A percentile compares a stretch with the other conserved stretches of the same genome.
These are phyloP conservation scores for Chromobotia macracanthus DNA, from an alignment of 2,797 vertebrate species.

Conservation along the genomic window DNA sequence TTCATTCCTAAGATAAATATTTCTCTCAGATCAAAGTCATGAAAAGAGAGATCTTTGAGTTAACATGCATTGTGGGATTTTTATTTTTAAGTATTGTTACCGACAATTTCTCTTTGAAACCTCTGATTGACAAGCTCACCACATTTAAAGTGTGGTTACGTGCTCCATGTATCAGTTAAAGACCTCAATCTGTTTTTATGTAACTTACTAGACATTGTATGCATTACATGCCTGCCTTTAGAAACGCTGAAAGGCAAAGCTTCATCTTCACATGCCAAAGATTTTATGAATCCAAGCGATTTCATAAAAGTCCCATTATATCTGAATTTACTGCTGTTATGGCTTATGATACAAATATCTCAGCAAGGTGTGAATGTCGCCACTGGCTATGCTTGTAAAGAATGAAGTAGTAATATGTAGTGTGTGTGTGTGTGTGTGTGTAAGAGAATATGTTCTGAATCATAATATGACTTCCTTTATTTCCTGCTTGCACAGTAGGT, in stretches of 20 bases:
- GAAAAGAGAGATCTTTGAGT: slow-evolving; percentile 17
- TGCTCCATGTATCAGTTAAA: slow-evolving; percentile 55
- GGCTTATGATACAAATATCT: slow-evolving; percentile 69
- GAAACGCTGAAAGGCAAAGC: slow-evolving; percentile 54
- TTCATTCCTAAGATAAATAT: slow-evolving; percentile 29
- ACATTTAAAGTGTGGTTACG: slow-evolving; percentile 7
- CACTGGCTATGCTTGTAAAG: slow-evolving; percentile 68
- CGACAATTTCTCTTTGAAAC: slow-evolving; percentile 39
- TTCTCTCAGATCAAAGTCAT: slow-evolving; percentile 32
- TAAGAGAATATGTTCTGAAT: slow-evolving; percentile 60
- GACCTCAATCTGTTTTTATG: slow-evolving; percentile 41
- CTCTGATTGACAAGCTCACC: slow-evolving; percentile 45
- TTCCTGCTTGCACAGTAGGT: slow-evolving; percentile 54
- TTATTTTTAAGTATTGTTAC: slow-evolving; percentile 10
- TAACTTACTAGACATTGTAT: slow-evolving; percentile 50
- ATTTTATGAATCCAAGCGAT: slow-evolving; percentile 67
- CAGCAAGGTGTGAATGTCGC: slow-evolving; percentile 67
- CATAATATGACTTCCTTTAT: slow-evolving; percentile 63
- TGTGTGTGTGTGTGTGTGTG: slow-evolving; percentile 55
- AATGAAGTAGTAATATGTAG: slow-evolving; percentile 63
- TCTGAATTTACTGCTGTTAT: slow-evolving; percentile 70
- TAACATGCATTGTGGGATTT: not conserved
- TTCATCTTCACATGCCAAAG: slow-evolving; percentile 62
- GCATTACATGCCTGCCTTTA: slow-evolving; percentile 48
- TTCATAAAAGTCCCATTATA: slow-evolving; percentile 71